Conservation (phyloP, 2,888 invertebrate genomes). For the Polydrusus cervinus region DNA sequence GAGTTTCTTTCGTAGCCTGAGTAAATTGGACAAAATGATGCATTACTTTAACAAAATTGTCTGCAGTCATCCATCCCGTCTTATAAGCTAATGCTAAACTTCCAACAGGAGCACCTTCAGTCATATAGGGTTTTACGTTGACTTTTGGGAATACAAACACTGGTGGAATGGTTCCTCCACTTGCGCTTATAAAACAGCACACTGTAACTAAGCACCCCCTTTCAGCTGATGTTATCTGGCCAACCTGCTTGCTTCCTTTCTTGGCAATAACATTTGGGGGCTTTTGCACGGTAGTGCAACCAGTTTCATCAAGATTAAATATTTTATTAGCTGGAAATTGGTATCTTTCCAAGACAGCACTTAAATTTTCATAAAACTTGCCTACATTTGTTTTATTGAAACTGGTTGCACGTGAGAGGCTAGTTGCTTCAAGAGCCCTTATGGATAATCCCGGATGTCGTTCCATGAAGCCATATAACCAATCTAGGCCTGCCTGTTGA, state of each 20-base stretch:
- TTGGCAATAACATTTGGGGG: slow-evolving; percentile 2
- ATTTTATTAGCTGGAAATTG: slow-evolving; percentile 29
- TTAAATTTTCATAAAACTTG: slow-evolving; percentile 34
- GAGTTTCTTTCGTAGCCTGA: slow-evolving; percentile 15
- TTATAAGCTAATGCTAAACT: slow-evolving; percentile 13
- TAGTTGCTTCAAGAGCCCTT: slow-evolving; percentile 55
- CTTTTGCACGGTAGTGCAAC: slow-evolving; percentile 15
- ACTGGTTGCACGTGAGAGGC: slow-evolving; percentile 51
- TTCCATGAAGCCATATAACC: slow-evolving; percentile 51
- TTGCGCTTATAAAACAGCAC: slow-evolving; percentile 13
- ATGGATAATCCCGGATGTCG: slow-evolving; percentile 34
- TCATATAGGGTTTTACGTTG: background rate
- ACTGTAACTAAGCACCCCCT: slow-evolving; percentile 11
- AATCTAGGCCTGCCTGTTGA: slow-evolving; percentile 47
- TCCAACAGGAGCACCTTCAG: background rate
- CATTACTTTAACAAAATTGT: background rate
- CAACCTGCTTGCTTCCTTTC: slow-evolving; percentile 25
- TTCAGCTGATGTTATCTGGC: slow-evolving; percentile 23
- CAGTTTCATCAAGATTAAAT: slow-evolving; percentile 37
- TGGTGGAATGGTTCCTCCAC: slow-evolving; percentile 12
- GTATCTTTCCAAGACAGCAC: slow-evolving; percentile 1
- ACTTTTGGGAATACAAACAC: slow-evolving; percentile 17
- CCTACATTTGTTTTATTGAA: slow-evolving; percentile 36
- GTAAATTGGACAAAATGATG: background rate
- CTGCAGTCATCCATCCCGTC: background rate